Evolutionary conservation across 1,140 invertebrate genomes (phyloP).

Genomic region (Drosophila malerkotliana): DNA sequence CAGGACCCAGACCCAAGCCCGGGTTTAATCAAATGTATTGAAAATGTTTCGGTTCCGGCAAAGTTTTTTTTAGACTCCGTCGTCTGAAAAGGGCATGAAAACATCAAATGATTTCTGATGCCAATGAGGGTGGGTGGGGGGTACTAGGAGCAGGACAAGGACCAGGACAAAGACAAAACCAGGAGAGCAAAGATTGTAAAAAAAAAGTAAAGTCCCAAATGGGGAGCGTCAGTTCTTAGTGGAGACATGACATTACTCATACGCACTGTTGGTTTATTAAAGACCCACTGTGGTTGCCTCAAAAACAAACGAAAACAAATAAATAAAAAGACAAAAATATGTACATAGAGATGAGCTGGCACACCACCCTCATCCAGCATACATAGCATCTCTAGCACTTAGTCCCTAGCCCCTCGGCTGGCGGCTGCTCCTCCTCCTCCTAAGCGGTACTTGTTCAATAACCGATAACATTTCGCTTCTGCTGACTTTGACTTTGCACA

Average conservation of each 20-base stretch:
- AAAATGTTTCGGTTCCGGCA: slow-evolving; percentile 41
- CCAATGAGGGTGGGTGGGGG: background rate
- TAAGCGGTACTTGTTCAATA: slow-evolving; percentile 69
- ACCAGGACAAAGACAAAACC: no score
- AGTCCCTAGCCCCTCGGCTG: background rate
- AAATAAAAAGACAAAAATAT: slow-evolving; percentile 31
- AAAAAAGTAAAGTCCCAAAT: background rate
- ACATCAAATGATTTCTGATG: slow-evolving; percentile 58
- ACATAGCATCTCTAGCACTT: slow-evolving; percentile 41
- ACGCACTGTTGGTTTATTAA: slow-evolving; percentile 64
- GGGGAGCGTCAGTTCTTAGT: slow-evolving; percentile 4
- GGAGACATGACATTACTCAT: slow-evolving; percentile 46
- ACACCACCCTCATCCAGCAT: slow-evolving; percentile 11
- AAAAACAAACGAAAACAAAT: slow-evolving; percentile 15
- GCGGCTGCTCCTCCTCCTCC: background rate
- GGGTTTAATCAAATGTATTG: slow-evolving; percentile 60
- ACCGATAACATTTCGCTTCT: slow-evolving; percentile 65
- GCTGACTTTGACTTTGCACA: slow-evolving; percentile 70
- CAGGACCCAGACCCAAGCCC: background rate
- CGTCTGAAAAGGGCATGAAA: slow-evolving; percentile 31
- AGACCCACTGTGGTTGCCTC: slow-evolving; percentile 12
- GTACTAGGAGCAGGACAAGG: background rate
- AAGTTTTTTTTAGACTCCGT: slow-evolving; percentile 37
- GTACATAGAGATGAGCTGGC: slow-evolving; percentile 52
- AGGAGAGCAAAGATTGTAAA: background rate